Percentiles rank a stretch among this genome's conserved stretches.
These are phyloP conservation scores for Melieria omissa DNA, from an alignment of 2,888 invertebrate genomes.

Conservation along the genomic window DNA sequence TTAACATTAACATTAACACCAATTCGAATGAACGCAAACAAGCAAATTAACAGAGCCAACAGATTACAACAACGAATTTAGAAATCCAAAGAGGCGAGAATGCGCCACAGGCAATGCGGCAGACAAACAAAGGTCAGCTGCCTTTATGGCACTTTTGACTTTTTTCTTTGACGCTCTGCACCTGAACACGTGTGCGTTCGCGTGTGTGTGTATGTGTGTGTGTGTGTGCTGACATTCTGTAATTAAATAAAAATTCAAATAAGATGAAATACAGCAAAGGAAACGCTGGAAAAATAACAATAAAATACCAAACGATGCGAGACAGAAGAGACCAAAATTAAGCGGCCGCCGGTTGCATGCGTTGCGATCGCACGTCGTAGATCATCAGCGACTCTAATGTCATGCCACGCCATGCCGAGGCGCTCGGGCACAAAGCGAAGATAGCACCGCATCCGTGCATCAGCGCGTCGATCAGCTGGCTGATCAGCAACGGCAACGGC, in stretches of 20 bases:
- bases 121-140: slow-evolving; percentile 37
- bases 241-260: too few species aligned
- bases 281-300: too few species aligned
- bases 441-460: not conserved
- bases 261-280: too few species aligned
- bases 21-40: slow-evolving; percentile 7
- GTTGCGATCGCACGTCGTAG: slow-evolving; percentile 24
- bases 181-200: too few species aligned
- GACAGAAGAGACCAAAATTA: not conserved
- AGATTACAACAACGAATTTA: slow-evolving; percentile 11
- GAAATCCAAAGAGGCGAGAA: not conserved
- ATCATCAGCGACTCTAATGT: slow-evolving; percentile 20
- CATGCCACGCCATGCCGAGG: slow-evolving; percentile 25
- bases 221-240: too few species aligned
- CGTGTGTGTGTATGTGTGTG: too few species aligned
- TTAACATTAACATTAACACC: not conserved
- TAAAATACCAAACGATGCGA: not conserved
- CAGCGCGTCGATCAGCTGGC: too few species aligned
- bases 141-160: slow-evolving; percentile 52
- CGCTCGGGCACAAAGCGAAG: slow-evolving; percentile 25
- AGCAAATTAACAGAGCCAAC: slow-evolving; percentile 26
- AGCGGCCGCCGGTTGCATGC: not conserved
- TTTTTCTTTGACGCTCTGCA: slow-evolving; percentile 38
- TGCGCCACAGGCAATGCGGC: slow-evolving; percentile 2
- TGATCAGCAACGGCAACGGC: too few species aligned